Percentiles rank a stretch among this genome's conserved stretches.
Conservation (phyloP, 2,113 vertebrate species). For the Potamarius usumacintae region DNA sequence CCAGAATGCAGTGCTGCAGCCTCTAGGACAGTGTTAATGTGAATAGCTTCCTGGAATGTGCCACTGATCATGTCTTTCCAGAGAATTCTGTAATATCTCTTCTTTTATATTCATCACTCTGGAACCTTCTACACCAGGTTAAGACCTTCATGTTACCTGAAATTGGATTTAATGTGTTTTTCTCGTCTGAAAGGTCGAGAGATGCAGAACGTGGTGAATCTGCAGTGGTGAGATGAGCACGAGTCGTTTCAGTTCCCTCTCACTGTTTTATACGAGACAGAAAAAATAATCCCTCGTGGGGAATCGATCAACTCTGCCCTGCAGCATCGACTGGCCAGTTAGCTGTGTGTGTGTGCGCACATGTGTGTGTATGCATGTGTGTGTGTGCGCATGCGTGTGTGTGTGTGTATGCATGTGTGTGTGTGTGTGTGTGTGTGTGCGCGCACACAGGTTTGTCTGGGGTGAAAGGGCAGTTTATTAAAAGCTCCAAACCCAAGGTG, state of each 20-base stretch:
- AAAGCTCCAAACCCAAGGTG: not conserved
- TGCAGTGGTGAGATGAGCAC: constrained; percentile 11
- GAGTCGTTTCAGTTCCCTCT: not conserved
- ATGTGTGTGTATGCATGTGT: not conserved
- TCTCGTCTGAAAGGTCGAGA: not conserved
- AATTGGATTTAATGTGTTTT: not conserved
- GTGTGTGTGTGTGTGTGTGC: not conserved
- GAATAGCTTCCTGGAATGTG: not conserved
- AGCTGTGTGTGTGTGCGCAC: not conserved
- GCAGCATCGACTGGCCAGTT: constrained; percentile 12
- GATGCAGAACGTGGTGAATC: not conserved
- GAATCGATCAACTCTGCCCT: constrained; percentile 21
- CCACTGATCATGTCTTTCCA: not conserved
- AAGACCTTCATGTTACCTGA: not conserved
- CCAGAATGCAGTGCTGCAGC: not conserved
- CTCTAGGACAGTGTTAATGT: not conserved
- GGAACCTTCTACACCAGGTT: not conserved
- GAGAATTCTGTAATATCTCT: not conserved
- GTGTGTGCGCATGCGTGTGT: not conserved
- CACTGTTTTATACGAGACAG: not conserved
- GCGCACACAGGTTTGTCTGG: not conserved
- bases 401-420: not conserved
- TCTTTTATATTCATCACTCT: not conserved
- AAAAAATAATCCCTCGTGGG: not conserved
- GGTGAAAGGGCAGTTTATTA: not conserved